Evolutionary conservation across 2,797 vertebrate genomes (phyloP), one percentile per base, ranked within the genome.

Genomic region (Varecia variegata): DNA sequence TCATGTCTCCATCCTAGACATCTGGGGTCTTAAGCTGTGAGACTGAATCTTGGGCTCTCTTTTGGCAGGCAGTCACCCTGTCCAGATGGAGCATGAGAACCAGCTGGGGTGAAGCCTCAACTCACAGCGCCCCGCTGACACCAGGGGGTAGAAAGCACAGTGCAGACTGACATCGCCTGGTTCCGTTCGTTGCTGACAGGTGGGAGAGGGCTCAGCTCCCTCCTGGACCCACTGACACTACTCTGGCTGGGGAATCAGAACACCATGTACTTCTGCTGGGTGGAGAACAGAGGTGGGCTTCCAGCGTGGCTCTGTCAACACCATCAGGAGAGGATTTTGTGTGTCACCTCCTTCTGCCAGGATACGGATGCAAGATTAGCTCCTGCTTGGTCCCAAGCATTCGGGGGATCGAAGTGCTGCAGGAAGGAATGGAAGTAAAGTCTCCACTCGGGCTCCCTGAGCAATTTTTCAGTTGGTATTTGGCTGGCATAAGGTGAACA

Each of bases 161-260:
- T 0, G 3, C 18, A 21, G 12, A 38, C 40, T 4, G 1, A 10
- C 65, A 27, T 23, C 56, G 8, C 14, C 62, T 1, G 15, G 23
- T 30, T 76, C 5, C 1, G 8, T 21, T 77, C 58, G 4, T 32
- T n/a, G 58, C 70, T 20, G 21, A 32, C 47, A 1, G 38, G 30
- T 0, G 25, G 43, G 15, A 0, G 6, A 1, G 65, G 54, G 43
- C n/a, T 32, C n/a, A 8, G 67, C 79, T 50, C 17, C 77, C 32
- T 54, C 1, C 3, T 17, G n/a, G 56, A 25, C 20, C 79, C 54
- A 15, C 32, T 7, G 67, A 30, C 56, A 6, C 32, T 20, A 14
- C 23, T 58, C 62, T 27, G 18, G 70, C n/a, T 5, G 50, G 32
- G 35, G 30, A 35, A 30, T 18, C 38, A 30, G 32, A 77, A 2